Conservation (phyloP, 2,888 invertebrate species). For the Tricholauxania praeusta region DNA sequence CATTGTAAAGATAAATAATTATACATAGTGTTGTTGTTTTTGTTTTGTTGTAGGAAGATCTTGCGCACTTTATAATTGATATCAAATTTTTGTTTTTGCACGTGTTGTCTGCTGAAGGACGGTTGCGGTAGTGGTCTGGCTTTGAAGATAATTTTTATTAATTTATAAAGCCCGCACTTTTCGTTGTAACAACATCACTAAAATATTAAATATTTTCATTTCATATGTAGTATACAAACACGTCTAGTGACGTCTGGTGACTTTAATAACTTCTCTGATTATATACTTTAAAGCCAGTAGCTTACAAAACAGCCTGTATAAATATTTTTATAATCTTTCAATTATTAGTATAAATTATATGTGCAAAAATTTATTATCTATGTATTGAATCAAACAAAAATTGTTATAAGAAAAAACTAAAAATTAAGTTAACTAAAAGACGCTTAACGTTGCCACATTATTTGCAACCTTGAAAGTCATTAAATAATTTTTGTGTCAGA, state of each 20-base stretch:
- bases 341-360: neutral
- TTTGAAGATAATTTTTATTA: constrained; percentile 11
- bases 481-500: no score
- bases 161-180: constrained; percentile 32
- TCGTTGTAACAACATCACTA: constrained; percentile 47
- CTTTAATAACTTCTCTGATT: no score
- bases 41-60: constrained; percentile 7
- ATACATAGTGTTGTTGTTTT: neutral
- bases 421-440: no score
- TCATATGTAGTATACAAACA: constrained; percentile 34
- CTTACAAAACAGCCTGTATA: no score
- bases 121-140: constrained; percentile 39
- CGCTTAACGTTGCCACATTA: no score
- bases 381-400: no score
- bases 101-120: constrained; percentile 29
- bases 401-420: no score
- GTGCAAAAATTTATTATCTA: constrained; percentile 2
- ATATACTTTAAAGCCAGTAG: no score
- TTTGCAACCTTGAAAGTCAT: no score
- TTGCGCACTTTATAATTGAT: constrained; percentile 3
- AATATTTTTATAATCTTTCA: neutral
- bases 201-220: constrained; percentile 14
- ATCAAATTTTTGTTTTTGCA: constrained; percentile 6
- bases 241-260: neutral
- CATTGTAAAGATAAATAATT: no score